Evolutionary conservation across 2,113 vertebrate species (phyloP), one percentile per base, ranked within the genome.

Genomic region (Motacilla alba): DNA sequence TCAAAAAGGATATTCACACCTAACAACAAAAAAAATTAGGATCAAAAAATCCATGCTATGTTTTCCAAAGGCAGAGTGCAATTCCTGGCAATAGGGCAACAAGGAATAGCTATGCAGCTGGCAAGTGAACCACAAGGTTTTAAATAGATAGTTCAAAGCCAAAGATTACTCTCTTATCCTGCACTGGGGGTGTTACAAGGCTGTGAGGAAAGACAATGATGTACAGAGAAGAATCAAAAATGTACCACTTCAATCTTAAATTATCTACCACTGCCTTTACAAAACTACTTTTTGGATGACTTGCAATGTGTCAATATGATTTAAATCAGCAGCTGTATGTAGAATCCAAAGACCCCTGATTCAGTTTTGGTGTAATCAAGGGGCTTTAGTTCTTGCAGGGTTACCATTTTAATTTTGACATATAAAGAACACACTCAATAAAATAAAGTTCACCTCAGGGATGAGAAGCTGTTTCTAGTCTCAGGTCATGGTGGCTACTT

Each of bases 81-180:
- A 80, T 68, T 95, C 77, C 62, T 55, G 67, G 44, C 63, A 94
- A 19, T 41, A 17, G 7, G 41, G 64, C 18, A 47, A 78, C 27
- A 95, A 74, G 47, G 75, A 94, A 83, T 10, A 76, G 23, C 22
- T 66, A 15, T 72, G 83, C 62, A 67, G 76, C 60, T 89, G 80
- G 83, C 76, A 94, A 86, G 24, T 20, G 33, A 86, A 79, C 28
- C 81, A 80, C 26, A 58, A 68, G 58, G 87, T 81, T 95, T 96
- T 96, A 96, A 95, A 94, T 72, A 95, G 94, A 77, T 22, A 80
- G 59, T 87, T 95, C 95, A 86, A 91, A 93, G 91, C 44, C 69
- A 94, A 75, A 95, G 76, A 96, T 96, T 83, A 91, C 89, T 95
- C 47, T 64, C 73, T 94, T 76, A 94, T 76, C 74, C 77, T 77